Evolutionary conservation across 2,888 invertebrate species (phyloP).

Genomic region (Cepaea hortensis): DNA sequence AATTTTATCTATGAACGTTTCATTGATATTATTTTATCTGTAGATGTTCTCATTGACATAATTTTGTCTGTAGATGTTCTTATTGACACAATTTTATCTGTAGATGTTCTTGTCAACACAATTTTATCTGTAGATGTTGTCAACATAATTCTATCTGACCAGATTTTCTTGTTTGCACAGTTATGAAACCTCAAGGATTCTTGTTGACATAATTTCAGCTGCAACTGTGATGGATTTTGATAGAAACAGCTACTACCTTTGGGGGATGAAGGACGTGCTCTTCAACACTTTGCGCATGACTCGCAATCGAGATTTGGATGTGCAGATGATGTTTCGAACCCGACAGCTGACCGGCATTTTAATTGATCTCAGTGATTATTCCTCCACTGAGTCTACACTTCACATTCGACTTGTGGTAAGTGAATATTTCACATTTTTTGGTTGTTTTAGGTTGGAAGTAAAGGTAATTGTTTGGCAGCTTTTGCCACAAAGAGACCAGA

Average conservation of each 20-base stretch:
- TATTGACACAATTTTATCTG: too few relatives aligned
- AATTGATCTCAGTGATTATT: slow-evolving; percentile 78
- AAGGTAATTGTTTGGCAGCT: neutral
- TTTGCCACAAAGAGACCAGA: neutral
- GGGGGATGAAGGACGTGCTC: slow-evolving; percentile 82
- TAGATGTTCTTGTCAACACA: too few relatives aligned
- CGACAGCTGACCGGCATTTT: slow-evolving; percentile 94
- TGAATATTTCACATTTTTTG: neutral
- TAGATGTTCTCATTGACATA: too few relatives aligned
- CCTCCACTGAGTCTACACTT: slow-evolving; percentile 27
- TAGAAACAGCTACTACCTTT: slow-evolving; percentile 95
- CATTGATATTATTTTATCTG: too few relatives aligned
- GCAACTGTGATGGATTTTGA: slow-evolving; percentile 84
- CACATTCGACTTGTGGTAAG: slow-evolving; percentile 43
- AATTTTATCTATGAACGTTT: too few relatives aligned
- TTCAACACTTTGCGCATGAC: slow-evolving; percentile 59
- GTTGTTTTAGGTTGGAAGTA: neutral
- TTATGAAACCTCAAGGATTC: neutral
- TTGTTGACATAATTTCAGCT: slow-evolving; percentile 58
- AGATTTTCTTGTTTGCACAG: too few relatives aligned
- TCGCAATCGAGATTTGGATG: slow-evolving; percentile 79
- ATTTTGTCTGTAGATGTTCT: too few relatives aligned
- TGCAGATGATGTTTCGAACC: slow-evolving; percentile 94
- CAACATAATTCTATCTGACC: too few relatives aligned
- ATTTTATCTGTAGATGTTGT: too few relatives aligned